These are phyloP conservation scores for Bradypus variegatus DNA, from an alignment of 2,797 vertebrate species.

Conservation along the genomic window DNA sequence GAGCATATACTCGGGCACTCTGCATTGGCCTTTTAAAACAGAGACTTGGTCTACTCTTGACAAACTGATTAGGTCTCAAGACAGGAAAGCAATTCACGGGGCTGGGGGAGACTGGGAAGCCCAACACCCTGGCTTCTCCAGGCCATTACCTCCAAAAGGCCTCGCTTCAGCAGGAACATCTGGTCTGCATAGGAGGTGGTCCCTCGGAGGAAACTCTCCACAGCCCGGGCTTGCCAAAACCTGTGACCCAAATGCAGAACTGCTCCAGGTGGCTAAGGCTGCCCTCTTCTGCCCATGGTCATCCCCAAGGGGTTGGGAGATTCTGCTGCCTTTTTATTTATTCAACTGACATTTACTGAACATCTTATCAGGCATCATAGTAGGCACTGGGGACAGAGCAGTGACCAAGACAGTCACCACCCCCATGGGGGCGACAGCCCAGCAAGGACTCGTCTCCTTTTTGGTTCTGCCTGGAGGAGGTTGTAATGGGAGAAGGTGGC, in stretches of 20 bases:
- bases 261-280: slow-evolving; percentile 39
- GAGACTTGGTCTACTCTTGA: not conserved
- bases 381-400: not conserved
- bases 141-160: slow-evolving; percentile 88
- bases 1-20: not conserved
- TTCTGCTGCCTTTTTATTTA: not conserved
- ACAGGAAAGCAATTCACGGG: not conserved
- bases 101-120: not conserved
- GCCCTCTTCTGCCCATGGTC: slow-evolving; percentile 35
- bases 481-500: not conserved
- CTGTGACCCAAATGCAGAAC: slow-evolving; percentile 70
- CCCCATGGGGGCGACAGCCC: not conserved
- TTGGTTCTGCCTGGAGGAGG: not conserved
- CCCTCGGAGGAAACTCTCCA: slow-evolving; percentile 97
- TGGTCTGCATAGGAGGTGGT: slow-evolving; percentile 98
- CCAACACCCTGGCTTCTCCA: slow-evolving; percentile 16
- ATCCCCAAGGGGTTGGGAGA: not conserved
- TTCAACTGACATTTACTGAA: not conserved
- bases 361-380: not conserved
- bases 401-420: not conserved
- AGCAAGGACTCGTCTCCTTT: not conserved
- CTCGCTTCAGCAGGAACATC: slow-evolving; percentile 97
- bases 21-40: not conserved
- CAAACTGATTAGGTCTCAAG: not conserved
- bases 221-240: slow-evolving; percentile 98